Evolutionary conservation across 2,888 invertebrate species (phyloP), one percentile per base, ranked within the genome.

Genomic region (Athetis lepigone): DNA sequence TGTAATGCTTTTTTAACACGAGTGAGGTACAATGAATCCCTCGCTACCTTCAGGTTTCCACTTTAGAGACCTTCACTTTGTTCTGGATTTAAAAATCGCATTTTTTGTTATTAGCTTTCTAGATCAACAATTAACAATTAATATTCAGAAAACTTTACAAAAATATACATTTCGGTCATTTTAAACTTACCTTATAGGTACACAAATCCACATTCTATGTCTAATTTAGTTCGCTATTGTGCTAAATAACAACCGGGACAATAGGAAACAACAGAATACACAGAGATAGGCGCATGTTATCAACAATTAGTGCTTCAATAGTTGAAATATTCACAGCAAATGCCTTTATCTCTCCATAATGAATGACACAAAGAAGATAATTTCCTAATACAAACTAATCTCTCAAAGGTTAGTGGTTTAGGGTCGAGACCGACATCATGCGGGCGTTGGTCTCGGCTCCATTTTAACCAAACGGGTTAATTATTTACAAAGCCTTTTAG

Each of bases 341-440:
- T 69, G 46, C 65, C 60, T 59, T 46, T 54, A 49, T 62, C 45
- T 57, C 58, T 51, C 49, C 55, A 25, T 69, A 69, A 63, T 62
- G 74, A 69, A 63, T 62, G 74, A 64, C 55, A 78, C 71, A 70
- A 81, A 81, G 76, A 79, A 82, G 72, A 77, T 80, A 75, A 82
- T 82, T 81, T 72, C 64, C 75, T 76, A 81, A 77, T 81, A 82
- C 78, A 75, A 80, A 83, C 80, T 84, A 85, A 85, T 85, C 83
- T 84, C 83, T 77, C 81, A 84, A 85, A 85, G 85, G 83, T 79
- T 73, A 70, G 77, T 60, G 84, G 83, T 80, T 83, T 70, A 82
- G 75, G 79, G 77, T 72, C 59, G 65, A 58, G 74, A 79, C 75
- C 74, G 52, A 78, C 76, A 81, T 79, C 79, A 85, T 85, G 82